phyloP scores from a whole-genome alignment of 2,888 invertebrate genomes.

The Crossocerus cetratus region DNA sequence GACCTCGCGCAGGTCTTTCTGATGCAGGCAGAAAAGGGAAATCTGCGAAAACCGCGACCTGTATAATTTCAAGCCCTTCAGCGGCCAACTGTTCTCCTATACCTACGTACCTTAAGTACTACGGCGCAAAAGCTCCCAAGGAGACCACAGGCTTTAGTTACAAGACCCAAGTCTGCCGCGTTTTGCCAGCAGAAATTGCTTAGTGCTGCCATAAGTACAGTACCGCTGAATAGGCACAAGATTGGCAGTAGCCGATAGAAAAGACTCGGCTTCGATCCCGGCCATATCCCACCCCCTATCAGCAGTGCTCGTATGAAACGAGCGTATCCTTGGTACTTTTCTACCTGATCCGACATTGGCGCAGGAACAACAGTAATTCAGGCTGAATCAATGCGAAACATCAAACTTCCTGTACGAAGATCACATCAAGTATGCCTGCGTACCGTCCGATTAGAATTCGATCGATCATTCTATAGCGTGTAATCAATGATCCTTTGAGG shows the following conservation, averaged over 20 bases:
- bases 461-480: not conserved
- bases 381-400: slow-evolving; percentile 4
- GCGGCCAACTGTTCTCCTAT: not conserved
- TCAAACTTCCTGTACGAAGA: not conserved
- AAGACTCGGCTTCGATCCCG: not conserved
- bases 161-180: slow-evolving; percentile 7
- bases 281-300: slow-evolving; percentile 12
- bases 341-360: slow-evolving; percentile 18
- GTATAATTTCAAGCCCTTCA: too few species aligned
- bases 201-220: not conserved
- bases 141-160: slow-evolving; percentile 5
- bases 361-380: not conserved
- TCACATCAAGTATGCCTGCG: too few species aligned
- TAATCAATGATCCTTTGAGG: not conserved
- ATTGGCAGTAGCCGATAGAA: slow-evolving; percentile 11
- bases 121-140: slow-evolving; percentile 1
- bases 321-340: slow-evolving; percentile 20
- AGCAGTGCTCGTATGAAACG: slow-evolving; percentile 24
- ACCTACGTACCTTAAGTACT: slow-evolving; percentile 19
- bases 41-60: slow-evolving; percentile 4
- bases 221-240: not conserved
- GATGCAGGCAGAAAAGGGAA: slow-evolving; percentile 13
- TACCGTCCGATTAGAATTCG: not conserved
- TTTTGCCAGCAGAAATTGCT: slow-evolving; percentile 3
- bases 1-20: slow-evolving; percentile 9